A percentile compares a stretch with the other conserved stretches of the same genome.
Conservation (phyloP, 2,113 vertebrate species). For the rabbit (Oryctolagus cuniculus) region DNA sequence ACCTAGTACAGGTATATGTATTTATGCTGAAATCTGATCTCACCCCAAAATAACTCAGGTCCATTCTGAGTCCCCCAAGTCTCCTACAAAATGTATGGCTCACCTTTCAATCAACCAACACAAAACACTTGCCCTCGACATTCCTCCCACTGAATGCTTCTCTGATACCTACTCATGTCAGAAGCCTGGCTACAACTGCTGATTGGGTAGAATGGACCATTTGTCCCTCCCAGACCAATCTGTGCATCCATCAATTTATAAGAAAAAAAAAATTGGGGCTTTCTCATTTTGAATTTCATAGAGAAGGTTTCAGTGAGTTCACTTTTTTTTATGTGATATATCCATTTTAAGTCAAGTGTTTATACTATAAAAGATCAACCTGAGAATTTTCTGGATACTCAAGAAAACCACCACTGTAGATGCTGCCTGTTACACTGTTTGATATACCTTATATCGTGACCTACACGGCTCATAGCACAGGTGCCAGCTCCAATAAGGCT, state of each 20-base stretch:
- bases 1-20: neutral
- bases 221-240: too few species aligned
- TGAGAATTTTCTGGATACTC: neutral
- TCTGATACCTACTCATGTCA: neutral
- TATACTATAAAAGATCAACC: constrained; percentile 12
- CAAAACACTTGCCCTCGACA: neutral
- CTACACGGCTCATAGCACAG: neutral
- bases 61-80: neutral
- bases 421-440: neutral
- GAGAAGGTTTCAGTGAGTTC: neutral
- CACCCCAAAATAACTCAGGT: neutral
- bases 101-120: neutral
- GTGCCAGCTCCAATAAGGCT: constrained; percentile 25
- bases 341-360: neutral
- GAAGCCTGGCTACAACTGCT: neutral
- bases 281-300: neutral
- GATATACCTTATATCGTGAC: constrained; percentile 9
- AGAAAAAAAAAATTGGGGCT: neutral
- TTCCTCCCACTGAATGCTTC: neutral
- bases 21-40: too few species aligned
- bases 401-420: neutral
- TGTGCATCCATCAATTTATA: neutral
- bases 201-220: too few species aligned
- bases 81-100: neutral
- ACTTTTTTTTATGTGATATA: neutral